These are phyloP conservation scores for Gymnarchus niloticus DNA, from an alignment of 2,113 vertebrate genomes.

Conservation along the genomic window DNA sequence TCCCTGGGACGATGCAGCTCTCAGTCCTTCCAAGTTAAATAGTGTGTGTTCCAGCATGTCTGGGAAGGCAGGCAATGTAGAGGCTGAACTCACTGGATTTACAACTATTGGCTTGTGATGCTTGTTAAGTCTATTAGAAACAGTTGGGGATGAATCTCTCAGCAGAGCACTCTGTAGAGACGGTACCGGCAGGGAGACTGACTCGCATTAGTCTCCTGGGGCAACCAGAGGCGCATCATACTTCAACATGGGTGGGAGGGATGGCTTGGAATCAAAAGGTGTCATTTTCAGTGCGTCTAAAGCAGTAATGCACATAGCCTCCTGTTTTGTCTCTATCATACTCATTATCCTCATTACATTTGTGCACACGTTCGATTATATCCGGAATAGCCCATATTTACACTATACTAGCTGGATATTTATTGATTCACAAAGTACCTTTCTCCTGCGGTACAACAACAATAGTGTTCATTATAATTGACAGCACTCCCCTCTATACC, in stretches of 20 bases:
- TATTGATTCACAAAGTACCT: not conserved
- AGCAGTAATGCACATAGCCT: not conserved
- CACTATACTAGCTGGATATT: not conserved
- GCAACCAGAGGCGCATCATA: not conserved
- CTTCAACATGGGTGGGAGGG: not conserved
- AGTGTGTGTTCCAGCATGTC: slow-evolving; percentile 28
- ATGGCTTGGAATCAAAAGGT: not conserved
- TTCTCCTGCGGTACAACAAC: not conserved
- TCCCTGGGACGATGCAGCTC: not conserved
- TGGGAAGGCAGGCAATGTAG: slow-evolving; percentile 26
- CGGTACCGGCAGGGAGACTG: not conserved
- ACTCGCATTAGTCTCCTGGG: not conserved
- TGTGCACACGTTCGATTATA: not conserved
- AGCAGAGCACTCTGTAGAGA: not conserved
- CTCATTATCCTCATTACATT: not conserved
- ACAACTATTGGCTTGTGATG: slow-evolving; percentile 21
- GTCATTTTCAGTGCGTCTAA: not conserved
- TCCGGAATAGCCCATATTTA: not conserved
- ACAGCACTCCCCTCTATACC: not conserved
- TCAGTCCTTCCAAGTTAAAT: slow-evolving; percentile 32
- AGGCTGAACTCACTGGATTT: slow-evolving; percentile 23
- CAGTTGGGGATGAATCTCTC: slow-evolving; percentile 32
- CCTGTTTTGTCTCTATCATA: not conserved
- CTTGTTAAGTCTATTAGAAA: slow-evolving; percentile 39
- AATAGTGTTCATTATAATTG: not conserved